Evolutionary conservation across 2,888 invertebrate species (phyloP), one percentile per base, ranked within the genome.

Genomic region (Pandemis cinnamomeana): DNA sequence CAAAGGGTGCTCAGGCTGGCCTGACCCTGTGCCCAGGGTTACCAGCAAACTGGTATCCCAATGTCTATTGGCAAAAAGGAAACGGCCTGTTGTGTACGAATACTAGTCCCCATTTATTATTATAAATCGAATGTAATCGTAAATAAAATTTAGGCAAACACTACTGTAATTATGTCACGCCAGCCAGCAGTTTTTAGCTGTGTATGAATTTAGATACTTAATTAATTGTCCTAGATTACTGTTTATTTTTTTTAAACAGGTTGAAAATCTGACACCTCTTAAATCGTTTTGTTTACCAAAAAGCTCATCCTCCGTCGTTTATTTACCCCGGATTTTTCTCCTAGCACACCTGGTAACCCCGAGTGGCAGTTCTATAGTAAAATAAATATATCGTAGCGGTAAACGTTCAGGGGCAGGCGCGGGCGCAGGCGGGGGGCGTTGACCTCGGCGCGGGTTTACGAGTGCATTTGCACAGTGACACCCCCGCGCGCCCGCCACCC

Each of bases 401-500:
- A 88, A 89, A 88, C 82, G 86, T 86, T 87, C 88, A 84, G 82
- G 78, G 79, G 75, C 86, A 80, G 86, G 85, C 81, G 80, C 79
- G 77, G 75, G 75, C 81, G 80, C 60, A 71, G 66, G 77, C 71
- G 71, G 75, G 69, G 79, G 71, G 88, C 91, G 89, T 88, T 91
- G 91, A 91, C 91, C 91, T 86, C 91, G 86, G 82, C 84, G 84
- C 87, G 85, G 88, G 89, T 92, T 92, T 91, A 91, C 90, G 92
- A 92, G 90, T 92, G 92, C 92, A 91, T 92, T 92, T 92, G 92
- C 92, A 89, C 91, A 91, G 92, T 91, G 92, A 92, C 91, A 92
- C 89, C 90, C 90, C 88, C 86, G 84, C 83, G 79, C 83, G 66
- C 86, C 84, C 82, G 78, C 83, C 68, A 78, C 79, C 72, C 75